Percentiles rank a stretch among this genome's conserved stretches.
Evolutionary conservation across 2,888 invertebrate genomes (phyloP).

Genomic region (Mimumesa dahlbomi): DNA sequence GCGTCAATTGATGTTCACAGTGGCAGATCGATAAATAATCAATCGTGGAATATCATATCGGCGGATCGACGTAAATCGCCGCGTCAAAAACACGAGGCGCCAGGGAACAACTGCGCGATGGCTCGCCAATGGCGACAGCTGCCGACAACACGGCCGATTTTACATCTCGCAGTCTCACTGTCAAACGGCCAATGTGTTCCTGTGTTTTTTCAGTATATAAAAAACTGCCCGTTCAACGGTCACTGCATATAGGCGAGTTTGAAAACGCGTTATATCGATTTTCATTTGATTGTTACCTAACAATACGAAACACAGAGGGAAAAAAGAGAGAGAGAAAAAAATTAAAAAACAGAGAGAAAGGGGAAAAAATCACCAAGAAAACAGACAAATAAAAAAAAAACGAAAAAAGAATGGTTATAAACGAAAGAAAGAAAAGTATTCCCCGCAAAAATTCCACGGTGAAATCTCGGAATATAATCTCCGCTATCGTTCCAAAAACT

Average conservation of each 20-base stretch:
- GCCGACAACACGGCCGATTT: conserved; percentile 63
- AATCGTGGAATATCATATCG: conserved; percentile 53
- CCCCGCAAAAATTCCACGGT: too few relatives aligned
- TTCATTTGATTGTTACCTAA: too few relatives aligned
- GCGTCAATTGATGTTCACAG: conserved; percentile 43
- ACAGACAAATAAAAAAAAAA: too few relatives aligned
- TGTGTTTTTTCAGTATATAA: conserved; percentile 41
- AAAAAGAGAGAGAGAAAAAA: too few relatives aligned
- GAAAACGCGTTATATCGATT: background rate
- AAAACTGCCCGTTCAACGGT: background rate
- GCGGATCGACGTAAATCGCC: conserved; percentile 50
- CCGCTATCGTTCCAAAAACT: too few relatives aligned
- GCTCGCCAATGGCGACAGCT: conserved; percentile 63
- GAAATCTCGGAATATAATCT: too few relatives aligned
- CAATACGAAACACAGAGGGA: too few relatives aligned
- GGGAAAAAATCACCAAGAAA: background rate
- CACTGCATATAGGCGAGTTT: background rate
- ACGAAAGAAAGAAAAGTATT: too few relatives aligned
- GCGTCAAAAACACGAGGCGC: conserved; percentile 64
- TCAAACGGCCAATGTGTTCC: conserved; percentile 21
- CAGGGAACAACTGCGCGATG: conserved; percentile 37
- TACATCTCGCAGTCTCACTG: conserved; percentile 48
- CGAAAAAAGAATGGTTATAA: too few relatives aligned
- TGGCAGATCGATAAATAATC: conserved; percentile 60
- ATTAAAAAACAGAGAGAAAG: too few relatives aligned